Percentiles rank a stretch among this genome's conserved stretches.
Conservation (phyloP, 2,113 vertebrate genomes). For the Hyperoodon ampullatus region DNA sequence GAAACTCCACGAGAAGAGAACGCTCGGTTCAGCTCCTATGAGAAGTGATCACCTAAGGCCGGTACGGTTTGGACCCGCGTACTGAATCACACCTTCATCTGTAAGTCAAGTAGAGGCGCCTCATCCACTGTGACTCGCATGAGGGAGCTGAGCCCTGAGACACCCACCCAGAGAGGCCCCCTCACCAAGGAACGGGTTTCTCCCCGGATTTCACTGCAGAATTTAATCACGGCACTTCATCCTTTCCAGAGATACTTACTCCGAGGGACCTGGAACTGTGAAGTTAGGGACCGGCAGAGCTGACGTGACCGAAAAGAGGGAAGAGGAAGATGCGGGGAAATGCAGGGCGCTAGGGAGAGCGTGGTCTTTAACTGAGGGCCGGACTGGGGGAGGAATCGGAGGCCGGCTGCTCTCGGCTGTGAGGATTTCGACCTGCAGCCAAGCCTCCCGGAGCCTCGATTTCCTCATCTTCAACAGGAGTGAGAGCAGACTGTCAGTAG, state of each 20-base stretch:
- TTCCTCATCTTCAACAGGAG: background rate
- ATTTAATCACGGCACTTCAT: background rate
- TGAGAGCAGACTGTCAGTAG: accelerated
- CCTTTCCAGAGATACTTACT: background rate
- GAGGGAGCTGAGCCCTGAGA: accelerated
- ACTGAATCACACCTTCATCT: background rate
- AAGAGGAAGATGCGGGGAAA: no score
- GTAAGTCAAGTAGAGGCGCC: background rate
- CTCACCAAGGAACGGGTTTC: background rate
- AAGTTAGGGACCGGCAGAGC: background rate
- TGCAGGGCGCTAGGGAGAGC: background rate
- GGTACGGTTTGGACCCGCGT: accelerated
- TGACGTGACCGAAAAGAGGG: background rate
- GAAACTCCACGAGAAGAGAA: background rate
- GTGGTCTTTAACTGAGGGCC: background rate
- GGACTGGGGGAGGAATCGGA: background rate
- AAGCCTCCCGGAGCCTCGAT: background rate
- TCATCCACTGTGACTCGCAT: accelerated
- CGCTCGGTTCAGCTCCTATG: background rate
- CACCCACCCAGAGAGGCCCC: accelerated
- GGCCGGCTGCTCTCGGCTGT: background rate
- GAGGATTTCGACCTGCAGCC: accelerated
- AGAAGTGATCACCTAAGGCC: background rate
- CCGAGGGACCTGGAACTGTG: background rate
- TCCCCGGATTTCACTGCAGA: background rate